Evolutionary conservation across 2,888 invertebrate genomes (phyloP), one percentile per base, ranked within the genome.

Genomic region (Polydesmus complanatus): DNA sequence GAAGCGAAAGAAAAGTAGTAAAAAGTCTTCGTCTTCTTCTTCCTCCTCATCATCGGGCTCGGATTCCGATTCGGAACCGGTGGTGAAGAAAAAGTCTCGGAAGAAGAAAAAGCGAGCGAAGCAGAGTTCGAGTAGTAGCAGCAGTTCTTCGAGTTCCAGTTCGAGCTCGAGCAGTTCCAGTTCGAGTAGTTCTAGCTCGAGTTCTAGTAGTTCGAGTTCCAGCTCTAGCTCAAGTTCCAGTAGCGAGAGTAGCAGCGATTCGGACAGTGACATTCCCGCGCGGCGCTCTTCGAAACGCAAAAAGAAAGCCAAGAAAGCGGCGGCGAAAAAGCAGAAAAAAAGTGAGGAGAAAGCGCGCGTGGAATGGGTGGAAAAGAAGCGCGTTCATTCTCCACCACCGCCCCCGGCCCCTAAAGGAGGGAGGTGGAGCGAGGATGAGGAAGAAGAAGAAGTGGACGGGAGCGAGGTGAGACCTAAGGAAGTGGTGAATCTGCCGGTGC

Each of bases 111-210:
- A 55, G 47, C 14, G 11, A 1, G 8, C 21, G 11, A 55, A 55
- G 27, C 51, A 48, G 14, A 26, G 14, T 18, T 27, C 47, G 47
- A 54, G 49, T 26, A 58, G 61, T 48, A 61, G 58, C 25, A 58
- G 58, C 55, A 61, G 61, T 23, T 25, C 25, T n/a, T 58, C 58
- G 21, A 47, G 26, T 52, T 54, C 58, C 27, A 58, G 50, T 27
- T 26, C 25, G n/a, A 58, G 61, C 37, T 58, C 54, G 19, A 58
- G 58, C 55, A 61, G 61, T 23, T 25, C 25, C 8, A 61, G 61
- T 27, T 37, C 37, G 5, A 37, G 27, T 3, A 55, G 27, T 26
- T 27, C 27, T n/a, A 56, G 48, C 48, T 21, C 22, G 18, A 57
- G 57, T 23, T 53, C 53, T 3, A 57, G 57, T 47, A 47, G 57